A percentile compares a stretch with the other conserved stretches of the same genome.
Evolutionary conservation across 2,888 invertebrate species (phyloP).

Genomic region (Agrotis puta): DNA sequence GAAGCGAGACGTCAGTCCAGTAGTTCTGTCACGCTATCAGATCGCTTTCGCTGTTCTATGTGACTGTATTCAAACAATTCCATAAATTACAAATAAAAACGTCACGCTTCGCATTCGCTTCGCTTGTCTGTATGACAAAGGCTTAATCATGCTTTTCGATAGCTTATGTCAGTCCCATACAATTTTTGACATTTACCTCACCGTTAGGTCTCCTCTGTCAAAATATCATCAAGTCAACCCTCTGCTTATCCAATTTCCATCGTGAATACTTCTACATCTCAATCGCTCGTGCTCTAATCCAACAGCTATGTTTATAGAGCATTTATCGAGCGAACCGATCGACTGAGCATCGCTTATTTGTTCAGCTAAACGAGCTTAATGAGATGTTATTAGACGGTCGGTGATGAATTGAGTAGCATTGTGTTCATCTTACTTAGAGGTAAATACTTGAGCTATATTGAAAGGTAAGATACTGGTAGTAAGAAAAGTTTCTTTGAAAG

Average conservation of each 20-base stretch:
- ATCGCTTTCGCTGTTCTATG: no score
- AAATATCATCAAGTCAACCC: neutral
- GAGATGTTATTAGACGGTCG: slow-evolving; percentile 41
- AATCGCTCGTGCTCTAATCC: slow-evolving; percentile 32
- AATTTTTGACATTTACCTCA: neutral
- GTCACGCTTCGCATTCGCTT: no score
- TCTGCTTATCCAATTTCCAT: neutral
- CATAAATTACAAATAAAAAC: no score
- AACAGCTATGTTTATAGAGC: slow-evolving; percentile 50
- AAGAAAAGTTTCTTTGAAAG: no score
- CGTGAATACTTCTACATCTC: slow-evolving; percentile 24
- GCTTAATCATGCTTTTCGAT: no score
- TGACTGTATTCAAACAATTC: no score
- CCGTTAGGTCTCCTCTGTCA: neutral
- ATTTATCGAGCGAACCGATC: slow-evolving; percentile 41
- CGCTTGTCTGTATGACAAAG: no score
- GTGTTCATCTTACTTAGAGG: slow-evolving; percentile 7
- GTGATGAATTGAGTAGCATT: slow-evolving; percentile 40
- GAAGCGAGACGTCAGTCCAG: no score
- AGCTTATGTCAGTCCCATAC: neutral
- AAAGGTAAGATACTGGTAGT: neutral
- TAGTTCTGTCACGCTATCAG: no score
- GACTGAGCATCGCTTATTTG: slow-evolving; percentile 46
- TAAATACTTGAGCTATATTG: neutral
- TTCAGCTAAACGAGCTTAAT: slow-evolving; percentile 49